Base-by-base conservation (phyloP, 2,797 vertebrate species). In the Eptatretus atami region DNA sequence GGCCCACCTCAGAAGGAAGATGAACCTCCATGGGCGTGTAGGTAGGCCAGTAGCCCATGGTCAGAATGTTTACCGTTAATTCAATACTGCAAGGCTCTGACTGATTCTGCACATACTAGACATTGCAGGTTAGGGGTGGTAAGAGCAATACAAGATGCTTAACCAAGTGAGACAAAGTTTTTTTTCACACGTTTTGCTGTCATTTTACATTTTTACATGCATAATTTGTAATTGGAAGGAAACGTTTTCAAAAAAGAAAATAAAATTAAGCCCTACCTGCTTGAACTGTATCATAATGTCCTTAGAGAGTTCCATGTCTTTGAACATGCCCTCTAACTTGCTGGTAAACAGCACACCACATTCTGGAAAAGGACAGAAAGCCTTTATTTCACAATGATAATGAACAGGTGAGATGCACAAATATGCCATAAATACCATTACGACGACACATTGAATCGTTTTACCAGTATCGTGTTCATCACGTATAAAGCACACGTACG, bases 281-380 rank as follows among this genome's bases (percentile, higher is more conserved):
- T 98, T 98, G 75, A 98, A 96, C 69, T 98, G 92, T 74, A 98
- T 84, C 92, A 98, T 98, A 70, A 98, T 92, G 73, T 98, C 92
- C 79, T 98, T 98, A 65, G 92, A 98, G 73, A 98, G 83, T 70
- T 98, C 92, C 90, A 98, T 98, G 72, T 98, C 92, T 76, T 96
- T 94, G 75, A 98, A 98, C 92, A 98, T 98, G 71, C 92, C 92
- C 77, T 98, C 90, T 70, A 96, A 80, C 76, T 98, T 98, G 76
- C 90, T 98, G 71, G 92, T 98, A 74, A 96, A 98, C 54, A n/a
- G 92, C 92, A 71, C 88, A 72, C 92, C 92, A 77, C 92, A 98
- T 82, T 98, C 92, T 96, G 68, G 9, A 70, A 68, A 66, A 74
- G 63, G 64, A 69, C 9, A 67, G 67, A 53, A 64, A 9, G 64